phyloP scores from a whole-genome alignment of 2,113 vertebrate species.

The Penelope pileata region DNA sequence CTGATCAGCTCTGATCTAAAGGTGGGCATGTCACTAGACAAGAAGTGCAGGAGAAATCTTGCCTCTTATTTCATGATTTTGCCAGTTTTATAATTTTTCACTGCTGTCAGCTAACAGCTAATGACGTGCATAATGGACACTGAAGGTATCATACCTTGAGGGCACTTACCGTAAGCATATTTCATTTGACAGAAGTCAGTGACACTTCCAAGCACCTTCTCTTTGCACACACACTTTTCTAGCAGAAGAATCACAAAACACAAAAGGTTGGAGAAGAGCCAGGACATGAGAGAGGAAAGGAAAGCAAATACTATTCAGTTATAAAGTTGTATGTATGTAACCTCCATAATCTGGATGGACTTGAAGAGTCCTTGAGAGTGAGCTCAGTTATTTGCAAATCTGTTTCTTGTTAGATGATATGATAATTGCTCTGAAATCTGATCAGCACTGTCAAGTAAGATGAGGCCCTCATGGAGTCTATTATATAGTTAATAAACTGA shows the following conservation, averaged over 20 bases:
- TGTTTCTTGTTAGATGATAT: conserved; percentile 11
- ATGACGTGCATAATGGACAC: neutral
- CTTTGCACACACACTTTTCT: conserved; percentile 91
- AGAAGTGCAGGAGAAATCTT: neutral
- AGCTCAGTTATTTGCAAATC: conserved; percentile 26
- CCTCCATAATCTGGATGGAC: neutral
- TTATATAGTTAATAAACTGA: neutral
- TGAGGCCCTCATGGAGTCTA: neutral
- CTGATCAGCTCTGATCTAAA: neutral
- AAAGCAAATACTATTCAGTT: neutral
- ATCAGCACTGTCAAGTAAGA: neutral
- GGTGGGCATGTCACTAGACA: neutral
- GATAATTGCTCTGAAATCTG: conserved; percentile 13
- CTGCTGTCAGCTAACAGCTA: neutral
- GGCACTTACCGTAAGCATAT: conserved; percentile 85
- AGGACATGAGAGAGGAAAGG: neutral
- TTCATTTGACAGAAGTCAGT: conserved; percentile 87
- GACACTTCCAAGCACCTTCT: conserved; percentile 80
- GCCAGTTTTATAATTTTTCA: neutral
- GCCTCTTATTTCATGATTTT: neutral
- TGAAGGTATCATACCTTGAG: neutral
- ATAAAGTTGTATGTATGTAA: neutral
- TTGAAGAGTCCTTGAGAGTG: neutral
- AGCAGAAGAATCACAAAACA: neutral
- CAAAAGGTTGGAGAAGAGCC: conserved; percentile 4